These are phyloP conservation scores for Manis javanica DNA, from an alignment of 2,797 vertebrate species.

Conservation along the genomic window DNA sequence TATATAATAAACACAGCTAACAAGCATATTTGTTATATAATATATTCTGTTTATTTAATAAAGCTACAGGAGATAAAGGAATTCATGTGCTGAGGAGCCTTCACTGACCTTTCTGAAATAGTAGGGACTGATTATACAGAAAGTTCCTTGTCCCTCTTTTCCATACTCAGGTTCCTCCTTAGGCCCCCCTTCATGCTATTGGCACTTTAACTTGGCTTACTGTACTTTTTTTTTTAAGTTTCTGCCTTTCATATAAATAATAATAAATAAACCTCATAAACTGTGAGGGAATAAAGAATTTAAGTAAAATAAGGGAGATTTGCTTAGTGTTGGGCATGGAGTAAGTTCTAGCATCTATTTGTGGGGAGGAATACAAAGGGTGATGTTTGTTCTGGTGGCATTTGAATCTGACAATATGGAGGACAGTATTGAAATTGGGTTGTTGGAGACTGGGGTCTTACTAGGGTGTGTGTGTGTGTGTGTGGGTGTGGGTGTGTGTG, in stretches of 20 bases:
- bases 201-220: neutral
- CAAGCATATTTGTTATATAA: too few relatives aligned
- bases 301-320: neutral
- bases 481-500: too few relatives aligned
- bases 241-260: conserved; percentile 27
- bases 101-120: neutral
- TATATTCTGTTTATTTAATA: neutral
- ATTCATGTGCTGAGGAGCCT: neutral
- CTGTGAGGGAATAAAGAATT: neutral
- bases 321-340: neutral
- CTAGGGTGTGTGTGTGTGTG: too few relatives aligned
- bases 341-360: neutral
- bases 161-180: neutral
- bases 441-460: too few relatives aligned
- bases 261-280: neutral
- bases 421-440: too few relatives aligned
- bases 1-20: neutral
- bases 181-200: neutral
- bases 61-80: conserved; percentile 1
- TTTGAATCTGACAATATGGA: too few relatives aligned
- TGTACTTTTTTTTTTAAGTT: neutral
- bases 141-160: neutral
- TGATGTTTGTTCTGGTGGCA: neutral
- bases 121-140: neutral
- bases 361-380: neutral